Base-by-base conservation (phyloP, 2,888 invertebrate genomes). In the Brenthis hecate region DNA sequence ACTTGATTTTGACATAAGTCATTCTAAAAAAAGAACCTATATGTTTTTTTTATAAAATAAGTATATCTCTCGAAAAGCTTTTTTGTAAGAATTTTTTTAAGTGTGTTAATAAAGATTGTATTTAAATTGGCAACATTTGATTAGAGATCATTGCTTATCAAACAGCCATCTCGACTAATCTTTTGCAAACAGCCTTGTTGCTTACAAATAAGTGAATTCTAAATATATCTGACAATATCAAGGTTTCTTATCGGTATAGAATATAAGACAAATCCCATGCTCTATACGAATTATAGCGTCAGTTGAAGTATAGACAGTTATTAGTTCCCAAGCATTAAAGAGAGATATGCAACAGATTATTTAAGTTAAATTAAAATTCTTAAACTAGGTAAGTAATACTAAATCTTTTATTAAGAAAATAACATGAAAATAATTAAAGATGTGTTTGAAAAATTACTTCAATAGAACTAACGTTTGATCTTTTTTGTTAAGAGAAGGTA, bases 321-420 rank as follows among this genome's bases (percentile, higher is more conserved):
- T 72, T 68, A 70, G 72, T 72, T 62, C 65, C 51, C 13, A 48
- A 60, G 63, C 69, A 66, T 69, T 69, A 63, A 56, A 51, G 56
- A 60, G 6, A 62, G 66, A 69, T 61, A 70, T 58, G 60, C 60
- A 51, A 47, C 66, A 56, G 56, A 65, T 71, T 68, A 63, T 55
- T 54, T 57, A 23, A 57, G 62, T 66, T 68, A 55, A 71, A 54
- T 68, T 54, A 65, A 65, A 68, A 61, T 47, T 70, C 71, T 79
- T 83, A 86, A 76, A 28, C 5, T 28, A 28, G 28, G 0, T 28
- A 19, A 51, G 14, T 51, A 53, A 53, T 16, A 53, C 6, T 16
- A 16, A 53, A n/a, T 51, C 16, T 53, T 11, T 11, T 43, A 43
- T 11, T 43, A 43, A 43, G 36, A 2, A 43, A 43, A 43, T 36